phyloP scores from a whole-genome alignment of 2,113 vertebrate genomes.

The Porphyrio hochstetteri region DNA sequence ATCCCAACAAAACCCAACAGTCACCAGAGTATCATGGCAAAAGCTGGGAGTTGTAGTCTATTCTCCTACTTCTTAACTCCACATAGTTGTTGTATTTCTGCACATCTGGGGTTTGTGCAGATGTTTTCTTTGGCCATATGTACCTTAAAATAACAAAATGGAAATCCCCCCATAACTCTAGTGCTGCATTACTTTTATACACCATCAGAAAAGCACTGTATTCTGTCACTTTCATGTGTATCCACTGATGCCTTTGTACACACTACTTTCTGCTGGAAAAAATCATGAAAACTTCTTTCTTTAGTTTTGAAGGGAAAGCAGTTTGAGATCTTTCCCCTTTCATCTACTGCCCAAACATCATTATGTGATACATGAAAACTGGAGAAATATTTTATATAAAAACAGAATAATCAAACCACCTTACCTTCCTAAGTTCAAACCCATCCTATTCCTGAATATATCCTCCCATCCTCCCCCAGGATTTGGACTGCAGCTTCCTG shows the following conservation, averaged over 20 bases:
- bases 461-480: neutral
- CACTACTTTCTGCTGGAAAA: neutral
- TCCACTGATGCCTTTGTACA: neutral
- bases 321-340: neutral
- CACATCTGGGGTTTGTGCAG: neutral
- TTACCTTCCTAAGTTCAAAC: neutral
- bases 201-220: neutral
- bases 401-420: neutral
- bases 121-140: neutral
- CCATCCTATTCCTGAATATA: neutral
- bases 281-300: neutral
- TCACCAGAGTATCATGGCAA: neutral
- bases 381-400: neutral
- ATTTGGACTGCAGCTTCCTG: neutral
- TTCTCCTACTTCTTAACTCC: neutral
- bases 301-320: neutral
- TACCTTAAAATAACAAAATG: neutral
- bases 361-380: neutral
- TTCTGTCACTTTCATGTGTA: neutral
- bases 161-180: accelerated
- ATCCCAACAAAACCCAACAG: neutral
- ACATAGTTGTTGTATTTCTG: neutral
- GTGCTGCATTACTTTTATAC: neutral
- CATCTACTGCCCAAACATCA: neutral
- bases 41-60: neutral